Conservation (phyloP, 2,113 vertebrate genomes). For the Cephalopholis sonnerati region DNA sequence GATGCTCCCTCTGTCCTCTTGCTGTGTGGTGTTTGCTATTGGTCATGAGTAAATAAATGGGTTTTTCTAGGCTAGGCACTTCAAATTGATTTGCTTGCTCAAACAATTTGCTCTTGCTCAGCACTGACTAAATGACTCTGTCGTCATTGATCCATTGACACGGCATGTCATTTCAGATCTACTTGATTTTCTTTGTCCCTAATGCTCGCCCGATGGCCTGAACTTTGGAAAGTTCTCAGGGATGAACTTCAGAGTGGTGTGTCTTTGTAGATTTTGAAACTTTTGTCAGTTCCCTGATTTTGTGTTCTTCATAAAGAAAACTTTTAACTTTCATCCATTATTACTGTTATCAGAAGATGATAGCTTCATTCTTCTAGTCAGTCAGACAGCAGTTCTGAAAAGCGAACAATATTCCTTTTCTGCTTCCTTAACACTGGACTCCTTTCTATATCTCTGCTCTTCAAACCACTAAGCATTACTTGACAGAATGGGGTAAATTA, state of each 20-base stretch:
- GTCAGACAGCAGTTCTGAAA: constrained; percentile 41
- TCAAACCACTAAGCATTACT: constrained; percentile 34
- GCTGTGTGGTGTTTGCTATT: constrained; percentile 62
- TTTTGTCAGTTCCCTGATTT: constrained; percentile 10
- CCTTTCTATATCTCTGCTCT: constrained; percentile 27
- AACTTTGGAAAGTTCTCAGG: constrained; percentile 19
- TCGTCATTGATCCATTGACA: constrained; percentile 80
- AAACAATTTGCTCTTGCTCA: constrained; percentile 82
- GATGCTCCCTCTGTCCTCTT: constrained; percentile 57
- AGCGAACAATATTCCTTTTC: constrained; percentile 25
- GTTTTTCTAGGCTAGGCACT: constrained; percentile 66
- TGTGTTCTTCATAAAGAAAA: constrained; percentile 16
- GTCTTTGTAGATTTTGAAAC: constrained; percentile 18
- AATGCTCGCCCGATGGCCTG: neutral
- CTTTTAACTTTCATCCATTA: constrained; percentile 29
- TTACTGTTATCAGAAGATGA: constrained; percentile 37
- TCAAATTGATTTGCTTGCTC: constrained; percentile 84
- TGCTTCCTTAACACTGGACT: constrained; percentile 14
- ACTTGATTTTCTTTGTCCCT: constrained; percentile 48
- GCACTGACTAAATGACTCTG: constrained; percentile 81
- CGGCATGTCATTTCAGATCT: constrained; percentile 71
- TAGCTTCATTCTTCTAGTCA: constrained; percentile 18
- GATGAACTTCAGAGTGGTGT: neutral
- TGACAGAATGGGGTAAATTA: constrained; percentile 38
- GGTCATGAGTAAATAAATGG: constrained; percentile 78